Percentiles rank a stretch among this genome's conserved stretches.
Evolutionary conservation across 2,888 invertebrate genomes (phyloP).

Genomic region (Seladonia tumulorum): DNA sequence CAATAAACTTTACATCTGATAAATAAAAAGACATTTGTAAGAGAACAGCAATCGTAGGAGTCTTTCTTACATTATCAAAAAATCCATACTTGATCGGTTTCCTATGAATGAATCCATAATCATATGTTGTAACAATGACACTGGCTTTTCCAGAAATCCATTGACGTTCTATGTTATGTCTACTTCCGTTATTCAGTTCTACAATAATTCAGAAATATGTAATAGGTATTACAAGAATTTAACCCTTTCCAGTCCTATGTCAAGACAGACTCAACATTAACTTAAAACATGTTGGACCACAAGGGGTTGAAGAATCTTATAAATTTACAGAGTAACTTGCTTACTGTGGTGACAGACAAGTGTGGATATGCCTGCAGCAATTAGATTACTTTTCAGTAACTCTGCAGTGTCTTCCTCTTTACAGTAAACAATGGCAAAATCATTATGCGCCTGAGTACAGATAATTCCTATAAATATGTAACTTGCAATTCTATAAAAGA

Average conservation of each 20-base stretch:
- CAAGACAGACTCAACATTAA: no score
- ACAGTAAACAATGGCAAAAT: slow-evolving; percentile 40
- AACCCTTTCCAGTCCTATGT: not conserved
- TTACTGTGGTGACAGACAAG: slow-evolving; percentile 37
- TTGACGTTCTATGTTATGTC: slow-evolving; percentile 6
- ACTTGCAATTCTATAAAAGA: not conserved
- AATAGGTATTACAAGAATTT: not conserved
- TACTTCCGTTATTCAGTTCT: not conserved
- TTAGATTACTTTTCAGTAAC: slow-evolving; percentile 11
- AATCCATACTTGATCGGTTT: slow-evolving; percentile 30
- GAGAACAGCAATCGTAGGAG: not conserved
- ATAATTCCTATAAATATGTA: slow-evolving; percentile 20
- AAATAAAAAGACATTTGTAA: slow-evolving; percentile 5
- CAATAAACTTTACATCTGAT: slow-evolving; percentile 41
- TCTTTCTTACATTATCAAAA: not conserved
- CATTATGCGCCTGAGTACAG: slow-evolving; percentile 9
- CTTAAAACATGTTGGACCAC: not conserved
- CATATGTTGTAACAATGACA: slow-evolving; percentile 36
- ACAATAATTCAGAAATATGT: not conserved
- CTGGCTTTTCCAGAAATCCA: slow-evolving; percentile 25
- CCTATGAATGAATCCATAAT: slow-evolving; percentile 44
- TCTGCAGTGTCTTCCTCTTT: slow-evolving; percentile 3
- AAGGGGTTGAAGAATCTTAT: not conserved
- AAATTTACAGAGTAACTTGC: not conserved
- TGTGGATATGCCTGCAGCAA: slow-evolving; percentile 15